Evolutionary conservation across 2,888 invertebrate species (phyloP), one percentile per base, ranked within the genome.

Genomic region (Lasioglossum malachurum): DNA sequence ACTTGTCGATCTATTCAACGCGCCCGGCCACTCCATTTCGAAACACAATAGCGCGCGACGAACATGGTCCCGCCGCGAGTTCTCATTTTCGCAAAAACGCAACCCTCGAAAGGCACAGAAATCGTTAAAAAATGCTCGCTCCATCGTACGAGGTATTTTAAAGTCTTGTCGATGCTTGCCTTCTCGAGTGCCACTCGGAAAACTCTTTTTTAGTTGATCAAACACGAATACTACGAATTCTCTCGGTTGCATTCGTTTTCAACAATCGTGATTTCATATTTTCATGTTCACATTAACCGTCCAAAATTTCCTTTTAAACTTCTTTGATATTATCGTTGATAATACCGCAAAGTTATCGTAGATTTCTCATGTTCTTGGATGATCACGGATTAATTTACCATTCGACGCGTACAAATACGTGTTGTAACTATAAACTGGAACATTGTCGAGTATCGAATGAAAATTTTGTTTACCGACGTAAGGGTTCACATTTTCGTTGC

Each of bases 1-100:
- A 69, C 69, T 69, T 69, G 69, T 69, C 69, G 69, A 69, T 69
- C 69, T 38, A 38, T 69, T 69, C 69, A 23, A 23, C 69, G 38
- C 69, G 16, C 64, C 64, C 27, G 31, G 64, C 31, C 64, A 64
- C 69, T 23, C 38, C 69, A 38, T 23, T 35, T 35, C 35, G 69
- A 69, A 38, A 69, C 69, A 69, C 69, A 69, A 69, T 69, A 38
- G 35, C 69, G 23, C 69, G 31, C 69, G 38, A 38, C 38, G 35
- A 38, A 23, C 35, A 23, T 8, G 12, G 23, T 1, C 23, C 10
- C 35, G 19, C 10, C 35, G 10, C 10, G 0, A 23, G 4, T 69
- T 69, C 69, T 35, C 35, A 1, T 31, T 64, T 31, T 64, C 19
- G 19, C 31, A 64, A 64, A 64, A 64, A 64, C 7, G 16, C 2